Evolutionary conservation across 2,888 invertebrate genomes (phyloP).

Genomic region (Axea sp.): DNA sequence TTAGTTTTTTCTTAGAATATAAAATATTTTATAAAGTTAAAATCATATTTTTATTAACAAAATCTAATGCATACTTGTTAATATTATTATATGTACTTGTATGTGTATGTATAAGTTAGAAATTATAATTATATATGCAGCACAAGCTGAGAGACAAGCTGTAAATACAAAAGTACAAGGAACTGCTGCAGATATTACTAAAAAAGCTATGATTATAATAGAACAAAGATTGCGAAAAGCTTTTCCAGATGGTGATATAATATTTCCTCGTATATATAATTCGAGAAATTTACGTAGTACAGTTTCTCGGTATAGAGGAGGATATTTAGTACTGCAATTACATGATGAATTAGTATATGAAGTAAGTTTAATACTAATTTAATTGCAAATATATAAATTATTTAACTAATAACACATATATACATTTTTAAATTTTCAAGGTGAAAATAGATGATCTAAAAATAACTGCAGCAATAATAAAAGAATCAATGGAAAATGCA

Average conservation of each 20-base stretch:
- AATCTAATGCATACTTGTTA: too few species aligned
- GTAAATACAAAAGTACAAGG: constrained; percentile 98
- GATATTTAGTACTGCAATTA: constrained; percentile 90
- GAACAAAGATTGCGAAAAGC: constrained; percentile 81
- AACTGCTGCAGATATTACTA: constrained; percentile 97
- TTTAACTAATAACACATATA: neutral
- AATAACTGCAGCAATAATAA: constrained; percentile 84
- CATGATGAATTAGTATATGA: constrained; percentile 99
- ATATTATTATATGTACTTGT: too few species aligned
- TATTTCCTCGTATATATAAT: constrained; percentile 64
- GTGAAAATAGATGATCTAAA: constrained; percentile 83
- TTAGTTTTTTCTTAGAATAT: too few species aligned
- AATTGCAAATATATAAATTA: too few species aligned
- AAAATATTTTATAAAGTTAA: too few species aligned
- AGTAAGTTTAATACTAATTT: constrained; percentile 80
- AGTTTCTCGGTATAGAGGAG: constrained; percentile 74
- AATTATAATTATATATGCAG: constrained; percentile 75
- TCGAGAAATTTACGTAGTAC: constrained; percentile 69
- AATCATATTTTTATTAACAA: constrained; percentile 38
- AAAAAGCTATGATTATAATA: constrained; percentile 91
- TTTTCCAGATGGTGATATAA: constrained; percentile 74
- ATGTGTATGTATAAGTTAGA: too few species aligned
- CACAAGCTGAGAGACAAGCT: constrained; percentile 96
- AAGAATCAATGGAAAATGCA: constrained; percentile 89
- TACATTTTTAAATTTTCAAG: constrained; percentile 69